Conservation (phyloP, 1,140 invertebrate genomes). For the Drosophila suzukii region DNA sequence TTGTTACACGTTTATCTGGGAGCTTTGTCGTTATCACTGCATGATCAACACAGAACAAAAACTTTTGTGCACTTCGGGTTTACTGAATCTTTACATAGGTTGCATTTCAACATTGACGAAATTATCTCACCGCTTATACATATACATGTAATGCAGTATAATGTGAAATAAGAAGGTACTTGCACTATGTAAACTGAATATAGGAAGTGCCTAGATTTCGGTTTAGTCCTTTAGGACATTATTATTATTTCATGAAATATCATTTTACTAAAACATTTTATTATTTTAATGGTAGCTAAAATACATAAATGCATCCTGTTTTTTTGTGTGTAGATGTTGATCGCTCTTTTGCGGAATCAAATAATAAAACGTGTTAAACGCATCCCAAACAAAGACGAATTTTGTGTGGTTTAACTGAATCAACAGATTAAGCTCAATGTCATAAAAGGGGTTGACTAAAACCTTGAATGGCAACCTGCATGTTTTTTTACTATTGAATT, state of each 20-base stretch:
- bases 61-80: background rate
- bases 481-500: no score
- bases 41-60: slow-evolving; percentile 13
- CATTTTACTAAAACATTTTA: no score
- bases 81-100: no score
- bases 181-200: background rate
- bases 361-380: background rate
- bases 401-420: background rate
- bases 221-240: no score
- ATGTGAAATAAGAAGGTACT: no score
- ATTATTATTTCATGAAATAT: no score
- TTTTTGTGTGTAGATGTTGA: background rate
- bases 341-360: background rate
- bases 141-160: background rate
- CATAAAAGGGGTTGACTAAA: background rate
- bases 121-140: background rate
- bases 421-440: background rate
- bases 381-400: background rate
- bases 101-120: background rate
- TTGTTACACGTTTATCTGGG: background rate
- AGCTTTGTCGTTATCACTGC: slow-evolving; percentile 17
- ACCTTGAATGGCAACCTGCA: background rate
- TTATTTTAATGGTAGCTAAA: background rate
- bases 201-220: no score
- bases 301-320: background rate